A percentile compares a stretch with the other conserved stretches of the same genome.
Evolutionary conservation across 2,797 vertebrate species (phyloP).

Genomic region (Clarias pachynema): DNA sequence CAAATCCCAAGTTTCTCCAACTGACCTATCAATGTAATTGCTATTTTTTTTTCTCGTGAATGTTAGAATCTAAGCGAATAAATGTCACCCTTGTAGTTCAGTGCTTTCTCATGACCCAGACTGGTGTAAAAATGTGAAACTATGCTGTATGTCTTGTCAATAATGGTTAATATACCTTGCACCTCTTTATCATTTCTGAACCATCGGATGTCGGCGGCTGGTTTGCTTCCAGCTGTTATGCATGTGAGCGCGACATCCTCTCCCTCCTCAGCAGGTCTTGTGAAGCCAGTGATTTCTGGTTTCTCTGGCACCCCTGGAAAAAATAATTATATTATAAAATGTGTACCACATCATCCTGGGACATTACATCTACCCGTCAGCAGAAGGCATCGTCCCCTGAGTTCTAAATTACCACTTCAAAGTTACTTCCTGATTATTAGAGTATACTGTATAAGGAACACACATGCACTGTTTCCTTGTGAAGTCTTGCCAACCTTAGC

Average conservation of each 20-base stretch:
- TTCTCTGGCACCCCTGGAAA: slow-evolving; percentile 88
- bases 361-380: background rate
- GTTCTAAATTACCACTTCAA: slow-evolving; percentile 1
- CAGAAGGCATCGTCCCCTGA: background rate
- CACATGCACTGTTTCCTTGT: background rate
- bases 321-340: background rate
- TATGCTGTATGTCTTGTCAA: background rate
- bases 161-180: slow-evolving; percentile 79
- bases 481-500: slow-evolving; percentile 8
- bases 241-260: slow-evolving; percentile 93
- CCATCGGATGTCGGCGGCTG: slow-evolving; percentile 94
- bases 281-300: slow-evolving; percentile 93
- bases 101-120: background rate
- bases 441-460: background rate
- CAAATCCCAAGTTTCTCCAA: slow-evolving; percentile 7
- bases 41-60: slow-evolving; percentile 6
- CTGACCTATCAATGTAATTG: slow-evolving; percentile 28
- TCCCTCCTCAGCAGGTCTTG: slow-evolving; percentile 92
- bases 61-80: slow-evolving; percentile 7
- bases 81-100: slow-evolving; percentile 8
- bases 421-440: slow-evolving; percentile 9
- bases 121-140: slow-evolving; percentile 15
- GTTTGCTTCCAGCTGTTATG: slow-evolving; percentile 93
- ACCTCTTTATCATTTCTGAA: slow-evolving; percentile 97
- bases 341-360: background rate